A percentile compares a stretch with the other conserved stretches of the same genome.
phyloP scores from a whole-genome alignment of 2,113 vertebrate species.

The Rhinopomastus cyanomelas region DNA sequence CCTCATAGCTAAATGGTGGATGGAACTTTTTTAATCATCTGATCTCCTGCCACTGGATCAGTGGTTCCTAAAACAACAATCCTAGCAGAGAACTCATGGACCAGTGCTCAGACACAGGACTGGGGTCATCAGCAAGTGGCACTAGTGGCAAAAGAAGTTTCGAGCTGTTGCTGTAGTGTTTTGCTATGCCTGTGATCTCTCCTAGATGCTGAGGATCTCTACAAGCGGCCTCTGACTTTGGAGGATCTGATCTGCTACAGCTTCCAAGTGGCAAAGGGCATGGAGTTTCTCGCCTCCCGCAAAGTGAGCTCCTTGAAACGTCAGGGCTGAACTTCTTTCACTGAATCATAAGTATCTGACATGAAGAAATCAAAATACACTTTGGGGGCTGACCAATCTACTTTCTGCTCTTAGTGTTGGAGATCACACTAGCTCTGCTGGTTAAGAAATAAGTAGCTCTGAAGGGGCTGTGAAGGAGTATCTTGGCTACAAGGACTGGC shows the following conservation, averaged over 20 bases:
- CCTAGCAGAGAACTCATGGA: not conserved
- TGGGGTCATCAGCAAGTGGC: not conserved
- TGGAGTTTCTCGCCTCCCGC: slow-evolving; percentile 93
- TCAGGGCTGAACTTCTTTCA: not conserved
- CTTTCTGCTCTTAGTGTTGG: not conserved
- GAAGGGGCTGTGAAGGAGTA: not conserved
- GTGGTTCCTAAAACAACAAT: not conserved
- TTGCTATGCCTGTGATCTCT: not conserved
- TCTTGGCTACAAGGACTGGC: not conserved
- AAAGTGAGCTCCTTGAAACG: slow-evolving; percentile 77
- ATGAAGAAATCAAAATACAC: not conserved
- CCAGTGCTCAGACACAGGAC: not conserved
- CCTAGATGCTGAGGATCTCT: slow-evolving; percentile 88
- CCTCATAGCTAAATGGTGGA: not conserved
- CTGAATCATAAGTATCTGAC: not conserved
- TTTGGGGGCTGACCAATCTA: not conserved
- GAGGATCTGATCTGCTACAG: slow-evolving; percentile 95
- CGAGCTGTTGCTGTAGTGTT: not conserved
- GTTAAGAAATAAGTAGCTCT: not conserved
- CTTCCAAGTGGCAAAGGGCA: slow-evolving; percentile 95
- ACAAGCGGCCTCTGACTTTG: slow-evolving; percentile 87
- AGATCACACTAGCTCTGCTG: not conserved
- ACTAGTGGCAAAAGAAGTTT: not conserved
- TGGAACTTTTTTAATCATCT: not conserved
- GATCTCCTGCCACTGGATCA: not conserved